These are phyloP conservation scores for Alaudala cheleensis DNA, from an alignment of 2,113 vertebrate genomes.

Conservation along the genomic window DNA sequence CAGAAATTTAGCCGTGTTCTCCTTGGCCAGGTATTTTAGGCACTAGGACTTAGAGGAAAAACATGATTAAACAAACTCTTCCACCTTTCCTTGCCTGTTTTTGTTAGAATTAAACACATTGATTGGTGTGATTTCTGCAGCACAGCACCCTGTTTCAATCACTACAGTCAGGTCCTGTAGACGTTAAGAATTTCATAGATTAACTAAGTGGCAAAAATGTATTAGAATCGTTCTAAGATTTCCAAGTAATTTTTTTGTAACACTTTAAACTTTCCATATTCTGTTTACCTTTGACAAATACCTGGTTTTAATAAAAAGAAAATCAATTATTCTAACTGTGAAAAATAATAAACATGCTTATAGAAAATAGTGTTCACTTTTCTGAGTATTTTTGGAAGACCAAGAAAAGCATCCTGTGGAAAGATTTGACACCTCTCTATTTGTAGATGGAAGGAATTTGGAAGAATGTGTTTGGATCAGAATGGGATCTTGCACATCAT, in stretches of 20 bases:
- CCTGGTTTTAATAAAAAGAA: not conserved
- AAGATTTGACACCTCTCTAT: not conserved
- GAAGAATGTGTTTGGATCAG: not conserved
- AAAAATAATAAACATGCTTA: not conserved
- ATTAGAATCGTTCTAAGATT: not conserved
- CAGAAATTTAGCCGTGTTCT: not conserved
- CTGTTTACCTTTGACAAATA: not conserved
- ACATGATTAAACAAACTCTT: not conserved
- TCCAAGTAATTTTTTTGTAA: not conserved
- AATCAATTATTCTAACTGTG: not conserved
- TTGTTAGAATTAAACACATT: not conserved
- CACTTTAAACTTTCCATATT: not conserved
- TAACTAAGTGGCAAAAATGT: not conserved
- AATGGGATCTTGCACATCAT: not conserved
- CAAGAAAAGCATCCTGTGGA: not conserved
- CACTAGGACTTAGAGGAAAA: not conserved
- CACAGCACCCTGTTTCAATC: not conserved
- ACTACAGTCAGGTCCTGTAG: not conserved
- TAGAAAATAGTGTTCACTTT: not conserved
- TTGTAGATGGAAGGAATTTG: not conserved
- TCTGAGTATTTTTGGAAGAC: not conserved
- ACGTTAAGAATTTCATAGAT: not conserved
- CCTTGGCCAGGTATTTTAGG: not conserved
- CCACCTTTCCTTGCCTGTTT: not conserved
- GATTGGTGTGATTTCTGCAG: not conserved